Evolutionary conservation across 37 sponge, comb jelly and placozoan genomes (phyloP).

Genomic region (Ephydatia muelleri): DNA sequence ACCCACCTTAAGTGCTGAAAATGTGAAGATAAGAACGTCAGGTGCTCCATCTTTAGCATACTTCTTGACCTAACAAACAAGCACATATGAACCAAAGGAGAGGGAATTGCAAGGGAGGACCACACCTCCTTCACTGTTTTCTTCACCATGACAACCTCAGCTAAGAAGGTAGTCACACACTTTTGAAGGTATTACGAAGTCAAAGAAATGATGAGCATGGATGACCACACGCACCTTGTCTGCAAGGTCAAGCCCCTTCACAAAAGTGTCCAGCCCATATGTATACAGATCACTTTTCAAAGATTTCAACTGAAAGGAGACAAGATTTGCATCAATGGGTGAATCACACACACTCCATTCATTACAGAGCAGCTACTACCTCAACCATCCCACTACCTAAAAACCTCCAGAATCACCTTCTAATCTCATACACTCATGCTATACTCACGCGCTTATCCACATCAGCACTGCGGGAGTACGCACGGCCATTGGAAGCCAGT

Average conservation of each 20-base stretch:
- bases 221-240: conserved; percentile 13
- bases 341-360: background rate
- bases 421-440: background rate
- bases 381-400: conserved; percentile 5
- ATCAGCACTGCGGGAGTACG: conserved; percentile 1
- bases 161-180: conserved; percentile 7
- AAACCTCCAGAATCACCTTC: background rate
- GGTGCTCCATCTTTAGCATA: conserved; percentile 56
- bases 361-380: background rate
- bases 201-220: background rate
- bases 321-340: background rate
- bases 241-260: conserved; percentile 21
- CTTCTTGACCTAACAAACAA: background rate
- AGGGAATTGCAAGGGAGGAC: background rate
- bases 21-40: conserved; percentile 56
- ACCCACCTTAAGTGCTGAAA: conserved; percentile 54
- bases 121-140: conserved; percentile 37
- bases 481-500: conserved; percentile 6
- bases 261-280: conserved; percentile 29
- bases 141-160: conserved; percentile 49
- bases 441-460: background rate
- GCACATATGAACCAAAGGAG: background rate
- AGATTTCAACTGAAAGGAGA: background rate
- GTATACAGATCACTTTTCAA: background rate
- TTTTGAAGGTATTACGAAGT: background rate